Percentiles rank a stretch among this genome's conserved stretches.
phyloP scores from a whole-genome alignment of 2,797 vertebrate species.

The Sebastes melanostomus region DNA sequence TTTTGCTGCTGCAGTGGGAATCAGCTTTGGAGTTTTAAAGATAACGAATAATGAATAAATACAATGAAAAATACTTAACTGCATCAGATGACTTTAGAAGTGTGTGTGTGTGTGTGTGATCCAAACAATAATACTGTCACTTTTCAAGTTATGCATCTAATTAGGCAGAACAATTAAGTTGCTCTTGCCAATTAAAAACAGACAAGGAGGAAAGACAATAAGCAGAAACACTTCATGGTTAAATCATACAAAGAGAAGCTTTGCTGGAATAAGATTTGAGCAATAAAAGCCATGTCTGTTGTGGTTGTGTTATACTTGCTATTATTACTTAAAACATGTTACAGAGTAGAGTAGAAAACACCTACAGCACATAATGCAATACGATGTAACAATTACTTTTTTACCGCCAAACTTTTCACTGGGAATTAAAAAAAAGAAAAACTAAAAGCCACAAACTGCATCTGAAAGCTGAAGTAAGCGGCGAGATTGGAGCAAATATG shows the following conservation, averaged over 20 bases:
- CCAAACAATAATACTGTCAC: conserved; percentile 8
- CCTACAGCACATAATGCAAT: neutral
- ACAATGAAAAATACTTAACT: conserved; percentile 5
- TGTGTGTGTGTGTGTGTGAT: neutral
- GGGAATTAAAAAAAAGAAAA: neutral
- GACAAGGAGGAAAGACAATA: neutral
- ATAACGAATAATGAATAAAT: conserved; percentile 42
- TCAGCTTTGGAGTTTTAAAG: conserved; percentile 18
- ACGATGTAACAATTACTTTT: neutral
- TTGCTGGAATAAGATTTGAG: neutral
- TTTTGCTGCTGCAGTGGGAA: conserved; percentile 11
- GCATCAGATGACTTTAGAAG: neutral
- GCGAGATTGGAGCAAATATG: too few species aligned
- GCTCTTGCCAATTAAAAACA: conserved; percentile 14
- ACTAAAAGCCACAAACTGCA: neutral
- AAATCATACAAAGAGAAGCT: neutral
- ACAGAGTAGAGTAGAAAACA: neutral
- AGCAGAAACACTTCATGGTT: conserved; percentile 12
- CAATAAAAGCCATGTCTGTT: neutral
- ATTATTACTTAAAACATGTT: neutral
- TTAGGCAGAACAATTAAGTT: conserved; percentile 22
- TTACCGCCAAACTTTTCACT: neutral
- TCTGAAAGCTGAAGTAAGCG: too few species aligned
- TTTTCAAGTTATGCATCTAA: conserved; percentile 23
- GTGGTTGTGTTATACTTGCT: neutral